phyloP scores from a whole-genome alignment of 2,888 invertebrate species.

The Eulithis prunata region DNA sequence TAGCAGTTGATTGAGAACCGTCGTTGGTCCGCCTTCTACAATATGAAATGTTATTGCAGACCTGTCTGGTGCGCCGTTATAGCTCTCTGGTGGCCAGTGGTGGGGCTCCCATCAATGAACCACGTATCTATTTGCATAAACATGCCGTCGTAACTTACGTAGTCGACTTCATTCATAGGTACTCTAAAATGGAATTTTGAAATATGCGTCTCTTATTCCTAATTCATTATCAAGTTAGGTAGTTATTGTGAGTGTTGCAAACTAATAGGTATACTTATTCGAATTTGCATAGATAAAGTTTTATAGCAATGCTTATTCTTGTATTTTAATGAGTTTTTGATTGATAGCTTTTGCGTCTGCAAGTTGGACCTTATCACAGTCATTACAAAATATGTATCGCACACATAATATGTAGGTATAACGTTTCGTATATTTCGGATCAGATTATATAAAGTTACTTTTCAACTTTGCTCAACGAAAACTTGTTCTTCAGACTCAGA shows the following conservation, averaged over 20 bases:
- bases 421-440: background rate
- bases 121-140: slow-evolving; percentile 63
- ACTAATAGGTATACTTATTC: slow-evolving; percentile 3
- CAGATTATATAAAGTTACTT: slow-evolving; percentile 2
- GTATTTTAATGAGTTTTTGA: slow-evolving; percentile 31
- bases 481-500: slow-evolving; percentile 5
- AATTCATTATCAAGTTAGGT: slow-evolving; percentile 32
- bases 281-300: slow-evolving; percentile 20
- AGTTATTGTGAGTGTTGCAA: slow-evolving; percentile 16
- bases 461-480: slow-evolving; percentile 1
- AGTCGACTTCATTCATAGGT: slow-evolving; percentile 45
- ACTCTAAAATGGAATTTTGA: slow-evolving; percentile 40
- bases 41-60: slow-evolving; percentile 44
- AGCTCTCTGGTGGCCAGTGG: slow-evolving; percentile 50
- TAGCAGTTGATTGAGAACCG: slow-evolving; percentile 44
- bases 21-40: slow-evolving; percentile 34
- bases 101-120: slow-evolving; percentile 65
- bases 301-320: slow-evolving; percentile 27
- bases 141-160: slow-evolving; percentile 55
- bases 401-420: background rate
- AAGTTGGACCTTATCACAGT: slow-evolving; percentile 24
- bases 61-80: slow-evolving; percentile 54
- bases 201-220: slow-evolving; percentile 33
- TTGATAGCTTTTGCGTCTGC: slow-evolving; percentile 29
- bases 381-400: slow-evolving; percentile 11